These are phyloP conservation scores for Drosophila peninsularis DNA, from an alignment of 2,888 invertebrate species.

Conservation along the genomic window DNA sequence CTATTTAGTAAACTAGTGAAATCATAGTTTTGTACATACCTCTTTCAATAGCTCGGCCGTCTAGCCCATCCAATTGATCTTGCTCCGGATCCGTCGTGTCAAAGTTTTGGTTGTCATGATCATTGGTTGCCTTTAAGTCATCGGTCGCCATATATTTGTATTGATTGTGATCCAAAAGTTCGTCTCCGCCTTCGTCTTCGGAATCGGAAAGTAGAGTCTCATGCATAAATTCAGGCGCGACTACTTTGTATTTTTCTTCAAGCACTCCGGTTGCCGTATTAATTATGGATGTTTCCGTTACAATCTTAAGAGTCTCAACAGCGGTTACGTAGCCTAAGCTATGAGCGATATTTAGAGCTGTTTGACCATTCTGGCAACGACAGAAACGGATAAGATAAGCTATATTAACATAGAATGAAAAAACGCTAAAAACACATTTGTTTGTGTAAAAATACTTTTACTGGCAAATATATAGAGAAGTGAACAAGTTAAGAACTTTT, in stretches of 20 bases:
- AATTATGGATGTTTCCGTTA: constrained; percentile 91
- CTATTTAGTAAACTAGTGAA: background rate
- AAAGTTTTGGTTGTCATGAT: constrained; percentile 90
- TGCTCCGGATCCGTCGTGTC: constrained; percentile 88
- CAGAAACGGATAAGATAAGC: background rate
- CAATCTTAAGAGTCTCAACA: constrained; percentile 97
- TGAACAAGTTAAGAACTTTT: background rate
- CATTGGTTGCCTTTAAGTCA: constrained; percentile 88
- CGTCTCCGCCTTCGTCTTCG: constrained; percentile 98
- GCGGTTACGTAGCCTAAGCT: constrained; percentile 99
- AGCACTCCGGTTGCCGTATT: constrained; percentile 85
- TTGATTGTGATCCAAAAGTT: constrained; percentile 86
- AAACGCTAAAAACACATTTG: background rate
- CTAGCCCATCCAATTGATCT: constrained; percentile 82
- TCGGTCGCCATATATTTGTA: constrained; percentile 93
- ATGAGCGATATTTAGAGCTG: constrained; percentile 97
- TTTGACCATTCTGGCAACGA: constrained; percentile 94
- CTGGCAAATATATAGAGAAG: background rate
- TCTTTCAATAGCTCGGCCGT: constrained; percentile 38
- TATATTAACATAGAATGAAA: background rate
- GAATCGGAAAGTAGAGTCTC: constrained; percentile 99
- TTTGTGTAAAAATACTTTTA: background rate
- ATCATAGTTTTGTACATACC: constrained; percentile 33
- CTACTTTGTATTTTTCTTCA: constrained; percentile 98
- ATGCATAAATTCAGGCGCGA: constrained; percentile 99